phyloP scores from a whole-genome alignment of 30 jellyfish, hydroid and myxozoan species.

The Hydractinia echinata region DNA sequence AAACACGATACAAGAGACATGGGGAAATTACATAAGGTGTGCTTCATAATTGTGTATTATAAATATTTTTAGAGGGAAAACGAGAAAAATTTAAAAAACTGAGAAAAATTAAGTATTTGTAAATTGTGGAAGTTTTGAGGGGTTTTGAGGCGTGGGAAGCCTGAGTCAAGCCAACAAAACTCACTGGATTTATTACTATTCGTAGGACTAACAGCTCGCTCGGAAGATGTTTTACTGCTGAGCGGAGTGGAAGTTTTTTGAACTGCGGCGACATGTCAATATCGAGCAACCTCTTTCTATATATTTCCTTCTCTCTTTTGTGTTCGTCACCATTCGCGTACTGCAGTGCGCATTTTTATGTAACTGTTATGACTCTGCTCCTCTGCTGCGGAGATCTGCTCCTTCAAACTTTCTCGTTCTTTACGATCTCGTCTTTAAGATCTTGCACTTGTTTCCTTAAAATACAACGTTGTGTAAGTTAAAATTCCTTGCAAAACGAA shows the following conservation, averaged over 20 bases:
- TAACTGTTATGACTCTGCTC: conserved; percentile 32
- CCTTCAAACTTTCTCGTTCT: conserved; percentile 29
- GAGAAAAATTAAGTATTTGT: too few species aligned
- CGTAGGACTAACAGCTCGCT: conserved; percentile 37
- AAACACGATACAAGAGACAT: too few species aligned
- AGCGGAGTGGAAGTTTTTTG: conserved; percentile 21
- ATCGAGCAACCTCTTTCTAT: conserved; percentile 62
- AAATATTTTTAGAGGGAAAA: too few species aligned
- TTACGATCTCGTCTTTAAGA: conserved; percentile 30
- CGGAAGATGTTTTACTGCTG: conserved; percentile 26
- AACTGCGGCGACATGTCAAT: conserved; percentile 41
- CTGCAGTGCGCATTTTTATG: conserved; percentile 68
- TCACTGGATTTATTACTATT: conserved; percentile 37
- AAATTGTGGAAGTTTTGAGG: too few species aligned
- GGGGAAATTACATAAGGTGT: too few species aligned
- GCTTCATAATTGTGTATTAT: too few species aligned
- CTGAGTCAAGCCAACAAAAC: neutral
- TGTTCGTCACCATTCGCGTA: conserved; percentile 80
- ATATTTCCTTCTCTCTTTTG: conserved; percentile 76
- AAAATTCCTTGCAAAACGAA: too few species aligned
- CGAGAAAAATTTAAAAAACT: too few species aligned
- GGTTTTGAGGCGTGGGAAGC: too few species aligned
- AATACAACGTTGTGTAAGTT: neutral
- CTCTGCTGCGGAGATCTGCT: conserved; percentile 26
- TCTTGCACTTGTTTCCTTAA: conserved; percentile 29